A percentile compares a stretch with the other conserved stretches of the same genome.
These are phyloP conservation scores for Tor tambroides DNA, from an alignment of 2,113 vertebrate genomes.

Conservation along the genomic window DNA sequence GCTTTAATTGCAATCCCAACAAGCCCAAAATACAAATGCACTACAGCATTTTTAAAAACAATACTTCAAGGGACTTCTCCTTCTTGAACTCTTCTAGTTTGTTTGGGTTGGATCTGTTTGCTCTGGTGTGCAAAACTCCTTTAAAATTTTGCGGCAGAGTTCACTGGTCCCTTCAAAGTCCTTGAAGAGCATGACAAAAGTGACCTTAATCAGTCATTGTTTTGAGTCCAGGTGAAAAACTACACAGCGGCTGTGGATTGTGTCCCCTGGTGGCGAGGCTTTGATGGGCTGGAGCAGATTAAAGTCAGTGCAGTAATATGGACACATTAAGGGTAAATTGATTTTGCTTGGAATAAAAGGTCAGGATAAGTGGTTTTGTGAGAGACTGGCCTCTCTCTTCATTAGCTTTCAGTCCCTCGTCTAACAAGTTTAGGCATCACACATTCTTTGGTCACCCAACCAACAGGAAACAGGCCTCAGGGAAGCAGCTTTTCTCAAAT, in stretches of 20 bases:
- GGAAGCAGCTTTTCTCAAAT: slow-evolving; percentile 67
- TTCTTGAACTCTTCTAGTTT: not conserved
- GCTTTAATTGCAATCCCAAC: too few relatives aligned
- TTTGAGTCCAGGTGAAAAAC: slow-evolving; percentile 57
- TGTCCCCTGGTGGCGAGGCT: slow-evolving; percentile 50
- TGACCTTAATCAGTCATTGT: slow-evolving; percentile 45
- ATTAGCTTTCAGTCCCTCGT: slow-evolving; percentile 70
- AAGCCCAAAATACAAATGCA: too few relatives aligned
- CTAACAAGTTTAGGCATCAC: slow-evolving; percentile 69
- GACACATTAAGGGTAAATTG: slow-evolving; percentile 74
- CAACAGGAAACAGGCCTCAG: slow-evolving; percentile 63
- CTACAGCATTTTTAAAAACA: too few relatives aligned
- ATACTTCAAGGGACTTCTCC: too few relatives aligned
- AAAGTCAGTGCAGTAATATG: slow-evolving; percentile 70
- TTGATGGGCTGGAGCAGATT: slow-evolving; percentile 67
- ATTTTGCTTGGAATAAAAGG: slow-evolving; percentile 78
- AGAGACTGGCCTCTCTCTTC: slow-evolving; percentile 65
- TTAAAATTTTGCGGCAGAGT: slow-evolving; percentile 37
- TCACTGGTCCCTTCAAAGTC: not conserved
- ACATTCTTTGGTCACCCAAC: slow-evolving; percentile 62
- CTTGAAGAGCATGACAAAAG: slow-evolving; percentile 15
- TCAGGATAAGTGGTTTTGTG: slow-evolving; percentile 76
- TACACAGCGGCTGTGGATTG: slow-evolving; percentile 47
- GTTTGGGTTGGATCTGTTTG: not conserved
- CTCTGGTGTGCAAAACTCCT: slow-evolving; percentile 25